Percentiles rank a stretch among this genome's conserved stretches.
Evolutionary conservation across 1,140 invertebrate genomes (phyloP).

Genomic region (Cataglyphis hispanica): DNA sequence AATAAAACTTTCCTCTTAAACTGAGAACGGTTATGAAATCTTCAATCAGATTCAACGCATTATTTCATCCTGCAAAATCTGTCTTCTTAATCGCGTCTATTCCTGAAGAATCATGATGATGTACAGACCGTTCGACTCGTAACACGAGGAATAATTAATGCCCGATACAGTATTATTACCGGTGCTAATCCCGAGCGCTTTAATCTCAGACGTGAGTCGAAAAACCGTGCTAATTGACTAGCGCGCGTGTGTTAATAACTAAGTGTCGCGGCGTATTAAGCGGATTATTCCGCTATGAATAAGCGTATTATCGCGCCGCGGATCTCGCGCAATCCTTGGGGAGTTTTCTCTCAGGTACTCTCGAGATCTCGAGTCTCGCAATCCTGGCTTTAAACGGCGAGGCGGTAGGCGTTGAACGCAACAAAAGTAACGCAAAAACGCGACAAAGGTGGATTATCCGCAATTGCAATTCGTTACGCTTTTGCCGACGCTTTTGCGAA

Average conservation of each 20-base stretch:
- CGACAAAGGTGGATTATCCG: slow-evolving; percentile 56
- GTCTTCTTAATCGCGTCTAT: slow-evolving; percentile 24
- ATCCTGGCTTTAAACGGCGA: slow-evolving; percentile 20
- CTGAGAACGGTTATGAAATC: neutral
- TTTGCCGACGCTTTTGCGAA: slow-evolving; percentile 17
- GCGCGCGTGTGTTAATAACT: slow-evolving; percentile 53
- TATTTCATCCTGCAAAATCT: slow-evolving; percentile 6
- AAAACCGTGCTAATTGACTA: slow-evolving; percentile 54
- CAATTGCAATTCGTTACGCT: slow-evolving; percentile 45
- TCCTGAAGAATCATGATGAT: slow-evolving; percentile 31
- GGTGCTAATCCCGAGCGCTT: slow-evolving; percentile 45
- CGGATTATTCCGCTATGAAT: slow-evolving; percentile 61
- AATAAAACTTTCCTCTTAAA: slow-evolving; percentile 15
- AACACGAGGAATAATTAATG: slow-evolving; percentile 51
- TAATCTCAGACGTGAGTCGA: slow-evolving; percentile 38
- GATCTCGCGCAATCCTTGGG: slow-evolving; percentile 18
- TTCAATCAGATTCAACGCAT: neutral
- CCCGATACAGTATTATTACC: slow-evolving; percentile 55
- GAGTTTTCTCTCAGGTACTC: slow-evolving; percentile 15
- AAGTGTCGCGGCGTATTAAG: slow-evolving; percentile 56
- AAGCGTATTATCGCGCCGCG: slow-evolving; percentile 50
- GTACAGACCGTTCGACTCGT: neutral
- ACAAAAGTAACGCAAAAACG: slow-evolving; percentile 36
- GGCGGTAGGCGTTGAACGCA: slow-evolving; percentile 5
- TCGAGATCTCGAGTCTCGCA: neutral